phyloP scores from a whole-genome alignment of 2,888 invertebrate genomes.

The Escarpia spicata region DNA sequence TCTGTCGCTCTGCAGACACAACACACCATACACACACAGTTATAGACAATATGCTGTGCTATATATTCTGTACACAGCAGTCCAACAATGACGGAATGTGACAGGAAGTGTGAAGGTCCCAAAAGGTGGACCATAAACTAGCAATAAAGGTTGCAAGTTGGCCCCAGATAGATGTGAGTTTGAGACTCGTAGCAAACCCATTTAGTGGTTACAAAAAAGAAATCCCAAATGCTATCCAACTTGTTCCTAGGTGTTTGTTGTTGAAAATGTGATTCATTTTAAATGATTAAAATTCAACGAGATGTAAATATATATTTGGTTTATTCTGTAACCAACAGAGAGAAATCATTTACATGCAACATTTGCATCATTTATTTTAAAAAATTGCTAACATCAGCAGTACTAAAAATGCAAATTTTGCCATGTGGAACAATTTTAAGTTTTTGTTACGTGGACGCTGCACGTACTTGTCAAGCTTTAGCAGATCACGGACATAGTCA shows the following conservation, averaged over 20 bases:
- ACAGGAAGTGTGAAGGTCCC: too few relatives aligned
- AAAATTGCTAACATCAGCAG: neutral
- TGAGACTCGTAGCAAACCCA: too few relatives aligned
- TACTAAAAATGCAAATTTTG: neutral
- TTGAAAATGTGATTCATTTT: too few relatives aligned
- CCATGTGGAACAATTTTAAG: neutral
- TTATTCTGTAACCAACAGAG: neutral
- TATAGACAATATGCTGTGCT: neutral
- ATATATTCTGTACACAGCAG: too few relatives aligned
- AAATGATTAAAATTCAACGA: too few relatives aligned
- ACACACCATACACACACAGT: neutral
- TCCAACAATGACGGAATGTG: too few relatives aligned
- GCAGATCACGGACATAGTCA: slow-evolving; percentile 55
- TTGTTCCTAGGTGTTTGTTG: too few relatives aligned
- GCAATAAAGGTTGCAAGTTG: neutral
- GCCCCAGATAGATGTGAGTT: too few relatives aligned
- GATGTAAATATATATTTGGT: neutral
- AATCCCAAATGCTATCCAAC: too few relatives aligned
- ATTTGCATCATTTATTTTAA: neutral
- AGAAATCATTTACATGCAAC: neutral
- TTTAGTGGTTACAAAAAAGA: too few relatives aligned
- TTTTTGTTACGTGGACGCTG: neutral
- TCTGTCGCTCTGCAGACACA: slow-evolving; percentile 13
- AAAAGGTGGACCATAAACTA: neutral
- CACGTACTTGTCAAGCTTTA: slow-evolving; percentile 49